A percentile compares a stretch with the other conserved stretches of the same genome.
Evolutionary conservation across 2,113 vertebrate genomes (phyloP).

Genomic region (Sciurus niger): DNA sequence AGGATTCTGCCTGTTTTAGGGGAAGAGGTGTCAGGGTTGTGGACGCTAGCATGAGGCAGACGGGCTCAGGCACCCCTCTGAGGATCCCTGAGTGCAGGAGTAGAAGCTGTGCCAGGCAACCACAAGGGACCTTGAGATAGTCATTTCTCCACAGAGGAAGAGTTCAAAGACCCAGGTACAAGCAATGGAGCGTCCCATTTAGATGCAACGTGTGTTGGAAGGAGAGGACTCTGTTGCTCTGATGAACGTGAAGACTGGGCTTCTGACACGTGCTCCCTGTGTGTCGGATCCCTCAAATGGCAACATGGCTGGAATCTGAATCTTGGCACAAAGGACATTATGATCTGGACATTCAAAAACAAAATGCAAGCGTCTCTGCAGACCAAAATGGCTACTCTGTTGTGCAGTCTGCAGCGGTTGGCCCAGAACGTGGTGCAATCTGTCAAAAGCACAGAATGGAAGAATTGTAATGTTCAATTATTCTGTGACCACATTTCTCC

Average conservation of each 20-base stretch:
- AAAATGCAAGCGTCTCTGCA: not conserved
- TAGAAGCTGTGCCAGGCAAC: too few species aligned
- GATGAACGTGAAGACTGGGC: not conserved
- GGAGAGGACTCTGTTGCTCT: not conserved
- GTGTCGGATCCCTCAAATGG: not conserved
- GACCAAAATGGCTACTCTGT: not conserved
- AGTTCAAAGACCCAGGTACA: not conserved
- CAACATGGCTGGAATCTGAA: not conserved
- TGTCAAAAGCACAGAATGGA: not conserved
- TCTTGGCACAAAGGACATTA: not conserved
- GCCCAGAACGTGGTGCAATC: not conserved
- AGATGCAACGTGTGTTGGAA: not conserved
- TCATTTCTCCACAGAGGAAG: not conserved
- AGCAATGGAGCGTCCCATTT: not conserved
- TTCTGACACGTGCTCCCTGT: not conserved
- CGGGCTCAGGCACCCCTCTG: not conserved
- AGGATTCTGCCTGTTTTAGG: not conserved
- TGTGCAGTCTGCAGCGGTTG: not conserved
- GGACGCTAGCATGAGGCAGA: accelerated
- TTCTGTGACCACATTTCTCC: not conserved
- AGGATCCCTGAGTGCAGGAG: too few species aligned
- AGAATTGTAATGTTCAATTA: not conserved
- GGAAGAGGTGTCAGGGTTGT: not conserved
- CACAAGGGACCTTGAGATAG: accelerated
- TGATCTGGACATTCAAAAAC: not conserved